Base-by-base conservation (phyloP, 1,140 invertebrate genomes). In the Drosophila pruinosa region DNA sequence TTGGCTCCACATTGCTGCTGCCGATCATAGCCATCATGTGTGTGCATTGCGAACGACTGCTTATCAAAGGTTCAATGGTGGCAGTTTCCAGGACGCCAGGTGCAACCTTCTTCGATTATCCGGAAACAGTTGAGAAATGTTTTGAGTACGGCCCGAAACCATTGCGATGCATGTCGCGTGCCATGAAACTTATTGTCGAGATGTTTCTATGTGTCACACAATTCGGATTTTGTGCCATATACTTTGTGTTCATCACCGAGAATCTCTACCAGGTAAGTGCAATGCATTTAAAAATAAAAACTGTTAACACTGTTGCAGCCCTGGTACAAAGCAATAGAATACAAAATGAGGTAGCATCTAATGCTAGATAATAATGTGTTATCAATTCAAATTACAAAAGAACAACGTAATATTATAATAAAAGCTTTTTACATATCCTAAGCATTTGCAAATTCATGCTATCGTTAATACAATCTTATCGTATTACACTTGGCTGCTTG, bases 151-250 rank as follows among this genome's bases (percentile, higher is more conserved):
- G 96, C 2, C 96, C 96, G 0, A 88, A 92, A 0, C 80, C 90
- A 3, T 76, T 95, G 0, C 92, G 94, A 22, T 92, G 92, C 21
- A 93, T 94, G 72, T 94, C 95, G 0, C 81, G 91, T 21, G 71
- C 92, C 10, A 95, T 95, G 93, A 93, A 93, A 89, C 92, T 93
- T 28, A 91, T 96, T 53, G 94, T 96, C 62, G 96, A 97, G 89
- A 75, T 94, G 43, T 97, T 97, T 92, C 93, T 99, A 41, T 96
- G 97, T 90, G 92, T 98, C 50, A 98, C 97, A n/a, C 98, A 99
- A 93, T 93, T 98, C 43, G 97, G 98, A 69, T 98, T 99, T 92
- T 98, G 97, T 92, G 97, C 97, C 92, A 96, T 98, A 2, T 99
- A 98, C 92, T 96, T 98, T 90, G 95, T 98, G 12, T 99, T 98